Evolutionary conservation across 2,797 vertebrate genomes (phyloP), one percentile per base, ranked within the genome.

Genomic region (Telmatherina bonti): DNA sequence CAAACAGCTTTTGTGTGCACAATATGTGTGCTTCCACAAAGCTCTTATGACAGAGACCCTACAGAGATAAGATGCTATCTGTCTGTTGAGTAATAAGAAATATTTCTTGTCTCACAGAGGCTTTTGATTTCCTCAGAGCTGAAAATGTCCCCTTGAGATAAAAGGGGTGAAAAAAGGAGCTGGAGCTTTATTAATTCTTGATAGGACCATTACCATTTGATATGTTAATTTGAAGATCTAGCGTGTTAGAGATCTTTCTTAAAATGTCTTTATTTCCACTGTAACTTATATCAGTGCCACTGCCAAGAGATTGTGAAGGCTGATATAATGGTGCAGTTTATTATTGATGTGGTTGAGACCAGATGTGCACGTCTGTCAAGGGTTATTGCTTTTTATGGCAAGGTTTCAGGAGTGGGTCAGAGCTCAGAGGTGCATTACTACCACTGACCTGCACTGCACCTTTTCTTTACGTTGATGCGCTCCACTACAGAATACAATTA

Each of bases 121-220:
- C 91, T 90, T 93, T 90, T 94, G 91, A 93, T 92, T 93, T 93
- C 79, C 79, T 90, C 82, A 76, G 89, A 91, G 84, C 84, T 86
- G 74, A 89, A 93, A 93, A 89, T 85, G 83, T 84, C 85, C 81
- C 66, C 54, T 41, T 63, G 85, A 91, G 90, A 92, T 83, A 47
- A 77, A 84, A 75, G 9, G n/a, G 45, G n/a, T 47, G 4, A 66
- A 22, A 49, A 53, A 57, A 61, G 52, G 70, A 78, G 57, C 64
- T 12, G 2, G 13, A 1, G 43, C 68, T 75, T 82, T 89, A 82
- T 90, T 83, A 81, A 74, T 85, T 88, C 89, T 89, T 89, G 85
- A 91, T 91, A 62, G 79, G 91, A 47, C 45, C 45, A 94, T 92
- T 91, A 90, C 69, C 81, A 82, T 85, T 91, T 89, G 83, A 92